A percentile compares a stretch with the other conserved stretches of the same genome.
Conservation (phyloP, 2,797 vertebrate genomes). For the Spizella passerina region DNA sequence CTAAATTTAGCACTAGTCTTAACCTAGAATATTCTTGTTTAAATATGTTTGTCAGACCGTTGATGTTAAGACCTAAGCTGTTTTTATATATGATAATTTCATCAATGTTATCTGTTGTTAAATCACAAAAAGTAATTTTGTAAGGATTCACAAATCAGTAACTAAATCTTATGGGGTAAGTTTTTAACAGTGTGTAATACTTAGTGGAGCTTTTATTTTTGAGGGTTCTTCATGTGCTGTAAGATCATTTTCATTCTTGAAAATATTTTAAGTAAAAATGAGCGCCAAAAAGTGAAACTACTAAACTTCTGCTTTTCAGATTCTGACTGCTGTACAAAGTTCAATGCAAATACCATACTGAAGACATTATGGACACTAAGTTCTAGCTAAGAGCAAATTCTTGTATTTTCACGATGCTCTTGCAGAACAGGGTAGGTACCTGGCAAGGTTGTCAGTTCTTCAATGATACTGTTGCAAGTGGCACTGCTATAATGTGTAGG, state of each 20-base stretch:
- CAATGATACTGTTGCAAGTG: background rate
- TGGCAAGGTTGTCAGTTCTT: background rate
- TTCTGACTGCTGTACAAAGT: background rate
- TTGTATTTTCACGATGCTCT: background rate
- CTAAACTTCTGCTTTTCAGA: slow-evolving; percentile 1
- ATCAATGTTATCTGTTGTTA: background rate
- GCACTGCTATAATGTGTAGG: background rate
- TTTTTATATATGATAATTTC: slow-evolving; percentile 16
- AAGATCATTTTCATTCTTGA: background rate
- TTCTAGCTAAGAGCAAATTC: background rate
- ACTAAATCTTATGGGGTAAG: background rate
- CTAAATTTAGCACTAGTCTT: slow-evolving; percentile 23
- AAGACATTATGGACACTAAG: background rate
- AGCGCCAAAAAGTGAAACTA: slow-evolving; percentile 12
- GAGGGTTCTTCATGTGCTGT: background rate
- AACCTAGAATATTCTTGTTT: slow-evolving; percentile 61
- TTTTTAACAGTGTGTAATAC: background rate
- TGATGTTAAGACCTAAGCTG: slow-evolving; percentile 42
- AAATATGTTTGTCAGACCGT: slow-evolving; percentile 48
- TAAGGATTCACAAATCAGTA: slow-evolving; percentile 4
- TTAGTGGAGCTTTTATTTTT: slow-evolving; percentile 16
- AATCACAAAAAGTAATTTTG: background rate
- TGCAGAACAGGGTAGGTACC: background rate
- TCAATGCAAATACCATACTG: background rate
- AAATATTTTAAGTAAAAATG: background rate